Conservation (phyloP, 2,888 invertebrate genomes). For the Drosophila dives region DNA sequence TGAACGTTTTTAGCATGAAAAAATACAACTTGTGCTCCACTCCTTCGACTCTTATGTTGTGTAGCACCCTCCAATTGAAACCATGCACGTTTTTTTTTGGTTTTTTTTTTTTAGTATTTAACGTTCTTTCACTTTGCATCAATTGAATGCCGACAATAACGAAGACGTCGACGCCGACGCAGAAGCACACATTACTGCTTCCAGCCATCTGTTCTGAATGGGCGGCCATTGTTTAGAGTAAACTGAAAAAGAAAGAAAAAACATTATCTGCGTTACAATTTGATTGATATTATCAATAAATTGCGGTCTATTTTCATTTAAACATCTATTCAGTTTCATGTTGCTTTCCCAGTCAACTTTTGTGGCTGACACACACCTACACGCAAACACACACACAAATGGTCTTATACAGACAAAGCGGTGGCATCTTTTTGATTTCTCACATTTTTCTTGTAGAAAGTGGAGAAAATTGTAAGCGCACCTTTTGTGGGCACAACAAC, state of each 20-base stretch:
- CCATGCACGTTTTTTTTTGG: constrained; percentile 42
- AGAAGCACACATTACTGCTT: constrained; percentile 31
- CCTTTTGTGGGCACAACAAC: constrained; percentile 70
- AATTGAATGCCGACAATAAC: constrained; percentile 61
- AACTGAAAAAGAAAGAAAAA: constrained; percentile 14
- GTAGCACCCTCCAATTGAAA: constrained; percentile 25
- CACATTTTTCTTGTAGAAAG: constrained; percentile 79
- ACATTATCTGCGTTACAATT: constrained; percentile 57
- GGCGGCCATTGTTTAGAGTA: constrained; percentile 51
- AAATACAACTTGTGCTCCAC: constrained; percentile 28
- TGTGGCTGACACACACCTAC: constrained; percentile 52
- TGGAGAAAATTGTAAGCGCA: constrained; percentile 74
- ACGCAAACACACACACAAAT: constrained; percentile 19
- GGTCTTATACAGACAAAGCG: constrained; percentile 23
- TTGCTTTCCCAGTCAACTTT: constrained; percentile 77
- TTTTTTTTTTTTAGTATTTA: background rate
- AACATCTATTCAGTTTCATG: constrained; percentile 54
- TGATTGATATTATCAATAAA: constrained; percentile 72
- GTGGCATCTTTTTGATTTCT: constrained; percentile 79
- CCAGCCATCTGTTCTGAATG: constrained; percentile 67
- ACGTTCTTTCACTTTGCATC: constrained; percentile 54
- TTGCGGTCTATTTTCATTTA: constrained; percentile 71
- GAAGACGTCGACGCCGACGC: constrained; percentile 29
- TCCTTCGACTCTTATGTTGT: constrained; percentile 1
- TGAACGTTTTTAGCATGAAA: constrained; percentile 54